Base-by-base conservation (phyloP, 64 coral and sea anemone species). In the Montipora capricornis region DNA sequence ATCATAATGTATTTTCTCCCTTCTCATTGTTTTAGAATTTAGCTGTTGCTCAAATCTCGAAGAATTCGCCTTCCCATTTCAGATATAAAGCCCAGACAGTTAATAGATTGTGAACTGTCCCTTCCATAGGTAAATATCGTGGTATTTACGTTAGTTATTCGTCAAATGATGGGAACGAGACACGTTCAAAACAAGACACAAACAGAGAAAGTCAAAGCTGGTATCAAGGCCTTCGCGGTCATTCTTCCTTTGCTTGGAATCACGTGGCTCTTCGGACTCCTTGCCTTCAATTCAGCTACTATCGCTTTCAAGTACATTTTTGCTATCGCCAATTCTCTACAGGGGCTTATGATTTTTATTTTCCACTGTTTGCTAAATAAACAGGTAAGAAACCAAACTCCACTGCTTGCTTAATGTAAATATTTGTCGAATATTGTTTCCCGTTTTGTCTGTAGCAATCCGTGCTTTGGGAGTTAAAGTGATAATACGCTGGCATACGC, bases 291-390 rank as follows among this genome's bases (percentile, higher is more conserved):
- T 52, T 67, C 91, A 7, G 73, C 73, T 1, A 87, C 75, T 0
- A 10, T 93, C 66, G 82, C 74, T 13, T 93, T 93, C 46, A 87
- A 93, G 75, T 93, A 79, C 47, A 47, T 93, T 12, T 93, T 93
- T 17, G 83, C 83, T 5, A 93, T 93, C 58, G 47, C 61, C 12
- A 93, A 93, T 79, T 87, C 91, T 16, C 66, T 93, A 1, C 91
- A 93, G n/a, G 91, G 91, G 13, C 83, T 93, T 10, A 93, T 93
- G 91, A 93, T 93, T 10, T 93, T 93, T 77, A 87, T 93, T 16
- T 87, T 93, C 37, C 91, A 93, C 12, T 93, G 91, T 78, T 24
- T 93, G 14, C 61, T 93, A 4, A 93, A 93, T 16, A 87, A 93
- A 48, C 91, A 93, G 91, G 91, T 93, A 2, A 91, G 64, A 9